Evolutionary conservation across 2,113 vertebrate species (phyloP).

Genomic region (Elaphurus davidianus): DNA sequence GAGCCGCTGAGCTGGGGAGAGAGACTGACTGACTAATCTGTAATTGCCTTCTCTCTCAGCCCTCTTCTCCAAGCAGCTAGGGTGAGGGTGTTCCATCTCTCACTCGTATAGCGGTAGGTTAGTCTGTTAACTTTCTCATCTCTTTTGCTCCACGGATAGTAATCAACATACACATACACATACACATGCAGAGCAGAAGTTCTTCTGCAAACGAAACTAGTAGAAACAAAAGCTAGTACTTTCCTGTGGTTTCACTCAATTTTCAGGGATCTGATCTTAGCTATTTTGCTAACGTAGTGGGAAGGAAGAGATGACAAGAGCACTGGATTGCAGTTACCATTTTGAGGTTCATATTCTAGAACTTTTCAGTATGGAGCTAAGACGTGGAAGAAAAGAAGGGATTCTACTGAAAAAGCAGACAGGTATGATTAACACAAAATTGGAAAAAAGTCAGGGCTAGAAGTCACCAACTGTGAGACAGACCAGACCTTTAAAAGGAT

Average conservation of each 20-base stretch:
- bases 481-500: slow-evolving; percentile 16
- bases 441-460: neutral
- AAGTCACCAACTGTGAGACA: neutral
- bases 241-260: slow-evolving; percentile 8
- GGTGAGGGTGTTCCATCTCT: slow-evolving; percentile 16
- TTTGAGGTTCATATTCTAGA: slow-evolving; percentile 11
- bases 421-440: slow-evolving; percentile 21
- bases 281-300: slow-evolving; percentile 10
- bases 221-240: slow-evolving; percentile 42
- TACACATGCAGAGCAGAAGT: neutral
- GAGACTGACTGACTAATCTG: slow-evolving; percentile 4
- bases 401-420: slow-evolving; percentile 39
- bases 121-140: slow-evolving; percentile 15
- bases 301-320: slow-evolving; percentile 15
- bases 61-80: slow-evolving; percentile 31
- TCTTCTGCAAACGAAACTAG: slow-evolving; percentile 37
- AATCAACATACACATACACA: neutral
- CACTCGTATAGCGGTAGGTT: neutral
- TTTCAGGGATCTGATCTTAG: slow-evolving; percentile 42
- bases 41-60: slow-evolving; percentile 53
- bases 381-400: neutral
- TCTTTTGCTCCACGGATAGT: neutral
- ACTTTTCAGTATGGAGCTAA: slow-evolving; percentile 54
- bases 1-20: neutral
- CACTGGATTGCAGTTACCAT: neutral